Percentiles rank a stretch among this genome's conserved stretches.
phyloP scores from a whole-genome alignment of 1,140 invertebrate genomes.

The Drosophila ercepeae region DNA sequence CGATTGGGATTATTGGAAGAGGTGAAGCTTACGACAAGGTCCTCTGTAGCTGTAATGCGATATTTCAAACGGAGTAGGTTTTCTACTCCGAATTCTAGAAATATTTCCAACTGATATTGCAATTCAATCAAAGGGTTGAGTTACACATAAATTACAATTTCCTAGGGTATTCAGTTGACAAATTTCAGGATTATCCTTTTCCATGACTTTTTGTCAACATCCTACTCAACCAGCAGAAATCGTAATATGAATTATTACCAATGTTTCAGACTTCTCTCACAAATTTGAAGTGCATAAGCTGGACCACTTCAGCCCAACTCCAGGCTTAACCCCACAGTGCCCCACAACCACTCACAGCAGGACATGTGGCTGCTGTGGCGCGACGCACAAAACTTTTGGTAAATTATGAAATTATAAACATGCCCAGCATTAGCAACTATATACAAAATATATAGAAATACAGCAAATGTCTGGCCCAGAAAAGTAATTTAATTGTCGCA shows the following conservation, averaged over 20 bases:
- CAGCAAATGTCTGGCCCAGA: constrained; percentile 69
- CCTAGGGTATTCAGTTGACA: not conserved
- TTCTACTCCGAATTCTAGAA: not conserved
- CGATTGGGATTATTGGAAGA: constrained; percentile 26
- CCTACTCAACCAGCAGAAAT: not conserved
- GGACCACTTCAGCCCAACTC: constrained; percentile 3
- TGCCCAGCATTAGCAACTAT: constrained; percentile 45
- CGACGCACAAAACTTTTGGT: constrained; percentile 67
- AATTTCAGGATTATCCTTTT: not conserved
- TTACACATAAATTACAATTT: not conserved
- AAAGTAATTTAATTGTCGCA: constrained; percentile 81
- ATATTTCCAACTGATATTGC: not conserved
- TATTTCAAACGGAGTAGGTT: constrained; percentile 1
- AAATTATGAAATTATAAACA: constrained; percentile 81
- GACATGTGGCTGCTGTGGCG: constrained; percentile 55
- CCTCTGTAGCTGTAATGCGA: constrained; percentile 14
- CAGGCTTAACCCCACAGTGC: constrained; percentile 28
- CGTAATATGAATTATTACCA: constrained; percentile 15
- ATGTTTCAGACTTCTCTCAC: constrained; percentile 10
- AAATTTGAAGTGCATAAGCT: constrained; percentile 72
- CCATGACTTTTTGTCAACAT: not conserved
- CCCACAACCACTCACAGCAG: constrained; percentile 56
- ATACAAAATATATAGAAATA: constrained; percentile 1
- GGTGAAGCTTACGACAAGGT: constrained; percentile 1
- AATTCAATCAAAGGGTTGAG: not conserved